phyloP scores from a whole-genome alignment of 1,140 invertebrate genomes.

The Temnothorax longispinosus region DNA sequence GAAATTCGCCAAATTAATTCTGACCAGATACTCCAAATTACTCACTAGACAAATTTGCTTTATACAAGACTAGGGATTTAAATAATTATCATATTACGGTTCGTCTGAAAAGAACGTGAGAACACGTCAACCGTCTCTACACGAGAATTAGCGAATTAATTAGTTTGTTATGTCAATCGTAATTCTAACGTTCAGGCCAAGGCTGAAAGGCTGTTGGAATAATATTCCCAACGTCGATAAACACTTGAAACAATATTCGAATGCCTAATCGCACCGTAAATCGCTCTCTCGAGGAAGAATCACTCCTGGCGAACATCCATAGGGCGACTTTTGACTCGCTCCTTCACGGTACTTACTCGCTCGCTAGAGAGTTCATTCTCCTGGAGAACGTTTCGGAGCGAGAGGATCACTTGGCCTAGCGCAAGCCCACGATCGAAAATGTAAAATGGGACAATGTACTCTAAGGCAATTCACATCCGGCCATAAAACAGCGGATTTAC shows the following conservation, averaged over 20 bases:
- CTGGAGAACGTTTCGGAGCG: slow-evolving; percentile 28
- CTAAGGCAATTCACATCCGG: not conserved
- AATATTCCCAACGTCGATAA: not conserved
- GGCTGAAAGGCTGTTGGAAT: not conserved
- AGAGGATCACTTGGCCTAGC: not conserved
- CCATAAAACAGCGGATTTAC: not conserved
- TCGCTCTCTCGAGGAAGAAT: not conserved
- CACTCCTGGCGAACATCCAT: not conserved
- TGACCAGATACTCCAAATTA: not conserved
- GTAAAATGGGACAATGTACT: not conserved
- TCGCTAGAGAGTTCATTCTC: slow-evolving; percentile 32
- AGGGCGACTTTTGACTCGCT: not conserved
- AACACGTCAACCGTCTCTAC: not conserved
- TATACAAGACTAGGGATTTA: not conserved
- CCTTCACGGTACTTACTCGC: slow-evolving; percentile 5
- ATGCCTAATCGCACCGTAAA: slow-evolving; percentile 13
- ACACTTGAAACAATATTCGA: not conserved
- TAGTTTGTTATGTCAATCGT: not conserved
- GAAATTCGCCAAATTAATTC: not conserved
- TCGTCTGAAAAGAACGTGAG: not conserved
- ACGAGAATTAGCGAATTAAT: not conserved
- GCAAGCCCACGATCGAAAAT: not conserved
- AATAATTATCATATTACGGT: not conserved
- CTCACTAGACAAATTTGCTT: not conserved
- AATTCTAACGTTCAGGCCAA: not conserved